Conservation (phyloP, 2,113 vertebrate species). For the Otocyon megalotis region DNA sequence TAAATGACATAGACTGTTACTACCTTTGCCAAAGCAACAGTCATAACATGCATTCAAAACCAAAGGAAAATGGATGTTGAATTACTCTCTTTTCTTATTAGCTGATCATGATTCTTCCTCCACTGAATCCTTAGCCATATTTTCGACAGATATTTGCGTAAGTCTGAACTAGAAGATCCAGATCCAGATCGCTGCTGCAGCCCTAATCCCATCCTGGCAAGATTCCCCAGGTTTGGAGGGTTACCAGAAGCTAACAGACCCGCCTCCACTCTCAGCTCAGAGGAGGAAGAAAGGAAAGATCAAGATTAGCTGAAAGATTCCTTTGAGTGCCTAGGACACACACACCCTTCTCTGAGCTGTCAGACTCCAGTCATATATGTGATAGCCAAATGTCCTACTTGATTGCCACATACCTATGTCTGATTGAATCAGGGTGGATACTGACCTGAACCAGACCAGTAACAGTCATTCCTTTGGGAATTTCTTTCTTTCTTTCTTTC, state of each 20-base stretch:
- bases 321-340: neutral
- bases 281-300: neutral
- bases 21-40: neutral
- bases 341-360: neutral
- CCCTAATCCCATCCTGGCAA: neutral
- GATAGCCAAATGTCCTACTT: neutral
- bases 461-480: neutral
- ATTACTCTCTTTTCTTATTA: neutral
- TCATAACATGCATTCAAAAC: neutral
- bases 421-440: neutral
- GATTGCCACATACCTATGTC: neutral
- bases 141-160: neutral
- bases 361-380: neutral
- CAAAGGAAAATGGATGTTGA: neutral
- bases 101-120: neutral
- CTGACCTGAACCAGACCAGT: neutral
- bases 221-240: neutral
- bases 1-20: neutral
- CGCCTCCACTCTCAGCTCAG: neutral
- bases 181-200: neutral
- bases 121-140: neutral
- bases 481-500: too few species aligned
- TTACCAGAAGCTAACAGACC: neutral
- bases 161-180: neutral
- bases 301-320: neutral